phyloP scores from a whole-genome alignment of 2,797 vertebrate genomes.

The Octomys mimax region DNA sequence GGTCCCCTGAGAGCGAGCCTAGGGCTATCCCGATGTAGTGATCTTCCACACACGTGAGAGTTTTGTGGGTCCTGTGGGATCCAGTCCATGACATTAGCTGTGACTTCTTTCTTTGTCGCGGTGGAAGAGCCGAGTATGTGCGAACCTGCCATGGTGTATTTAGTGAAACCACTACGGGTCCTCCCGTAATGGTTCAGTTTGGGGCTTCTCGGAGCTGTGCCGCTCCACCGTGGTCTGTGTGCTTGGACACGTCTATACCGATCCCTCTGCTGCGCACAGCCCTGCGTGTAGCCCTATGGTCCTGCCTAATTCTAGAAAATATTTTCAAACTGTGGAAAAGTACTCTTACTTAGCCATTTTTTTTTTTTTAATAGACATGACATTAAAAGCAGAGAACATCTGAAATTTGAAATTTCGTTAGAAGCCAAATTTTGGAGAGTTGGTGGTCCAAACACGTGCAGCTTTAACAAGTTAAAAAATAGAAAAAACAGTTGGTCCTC shows the following conservation, averaged over 20 bases:
- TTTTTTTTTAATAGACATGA: background rate
- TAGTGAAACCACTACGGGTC: background rate
- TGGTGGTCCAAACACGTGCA: background rate
- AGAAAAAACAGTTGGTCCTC: background rate
- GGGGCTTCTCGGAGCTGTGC: background rate
- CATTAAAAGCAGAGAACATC: background rate
- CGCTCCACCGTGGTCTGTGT: background rate
- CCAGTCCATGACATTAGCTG: background rate
- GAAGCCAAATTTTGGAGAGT: background rate
- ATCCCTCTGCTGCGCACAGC: background rate
- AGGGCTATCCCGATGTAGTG: no score
- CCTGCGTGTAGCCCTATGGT: background rate
- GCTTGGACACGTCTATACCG: background rate
- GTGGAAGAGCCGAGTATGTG: background rate
- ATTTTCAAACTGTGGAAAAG: background rate
- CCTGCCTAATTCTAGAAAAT: constrained; percentile 31
- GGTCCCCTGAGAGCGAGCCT: background rate
- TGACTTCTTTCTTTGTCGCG: background rate
- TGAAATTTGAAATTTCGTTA: constrained; percentile 14
- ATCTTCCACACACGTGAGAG: background rate
- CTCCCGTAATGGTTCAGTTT: background rate
- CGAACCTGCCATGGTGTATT: background rate
- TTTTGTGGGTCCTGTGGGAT: background rate
- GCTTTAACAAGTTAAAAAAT: background rate
- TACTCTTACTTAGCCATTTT: constrained; percentile 20